Conservation (phyloP, 35 echinoderm and acorn worm genomes). For the Heliocidaris tuberculata region DNA sequence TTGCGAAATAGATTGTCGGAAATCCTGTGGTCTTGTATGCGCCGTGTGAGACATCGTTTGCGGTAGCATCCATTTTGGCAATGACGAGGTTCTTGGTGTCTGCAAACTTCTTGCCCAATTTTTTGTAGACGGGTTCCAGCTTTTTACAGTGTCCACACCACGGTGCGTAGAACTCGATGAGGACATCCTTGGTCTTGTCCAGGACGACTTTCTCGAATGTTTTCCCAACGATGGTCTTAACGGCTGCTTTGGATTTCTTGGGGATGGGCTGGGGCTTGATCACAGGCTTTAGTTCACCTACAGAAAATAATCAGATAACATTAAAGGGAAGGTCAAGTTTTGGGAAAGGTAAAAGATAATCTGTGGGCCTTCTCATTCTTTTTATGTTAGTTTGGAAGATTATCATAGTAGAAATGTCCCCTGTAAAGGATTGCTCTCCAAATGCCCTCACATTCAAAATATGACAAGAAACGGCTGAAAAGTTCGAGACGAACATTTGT, state of each 20-base stretch:
- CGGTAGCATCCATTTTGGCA: slow-evolving; percentile 98
- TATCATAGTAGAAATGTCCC: too few relatives aligned
- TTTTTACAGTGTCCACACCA: slow-evolving; percentile 99
- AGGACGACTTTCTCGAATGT: slow-evolving; percentile 88
- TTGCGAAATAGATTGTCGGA: slow-evolving; percentile 91
- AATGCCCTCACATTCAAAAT: too few relatives aligned
- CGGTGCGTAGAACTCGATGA: slow-evolving; percentile 93
- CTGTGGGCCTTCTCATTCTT: too few relatives aligned
- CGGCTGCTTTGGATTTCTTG: slow-evolving; percentile 81
- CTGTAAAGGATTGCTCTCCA: too few relatives aligned
- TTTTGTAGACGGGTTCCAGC: slow-evolving; percentile 90
- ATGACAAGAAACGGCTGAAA: too few relatives aligned
- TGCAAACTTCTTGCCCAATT: slow-evolving; percentile 98
- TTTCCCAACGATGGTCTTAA: slow-evolving; percentile 85
- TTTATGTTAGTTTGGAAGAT: too few relatives aligned
- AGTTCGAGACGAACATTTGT: too few relatives aligned
- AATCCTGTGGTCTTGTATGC: slow-evolving; percentile 58
- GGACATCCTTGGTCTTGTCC: slow-evolving; percentile 76
- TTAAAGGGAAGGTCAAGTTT: too few relatives aligned
- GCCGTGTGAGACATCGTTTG: slow-evolving; percentile 67
- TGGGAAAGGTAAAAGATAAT: too few relatives aligned
- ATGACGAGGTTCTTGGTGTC: slow-evolving; percentile 72
- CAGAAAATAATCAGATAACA: not conserved
- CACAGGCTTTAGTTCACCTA: slow-evolving; percentile 67
- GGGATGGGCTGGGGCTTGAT: slow-evolving; percentile 94